A percentile compares a stretch with the other conserved stretches of the same genome.
Conservation (phyloP, 1,140 invertebrate genomes). For the Cepaea nemoralis region DNA sequence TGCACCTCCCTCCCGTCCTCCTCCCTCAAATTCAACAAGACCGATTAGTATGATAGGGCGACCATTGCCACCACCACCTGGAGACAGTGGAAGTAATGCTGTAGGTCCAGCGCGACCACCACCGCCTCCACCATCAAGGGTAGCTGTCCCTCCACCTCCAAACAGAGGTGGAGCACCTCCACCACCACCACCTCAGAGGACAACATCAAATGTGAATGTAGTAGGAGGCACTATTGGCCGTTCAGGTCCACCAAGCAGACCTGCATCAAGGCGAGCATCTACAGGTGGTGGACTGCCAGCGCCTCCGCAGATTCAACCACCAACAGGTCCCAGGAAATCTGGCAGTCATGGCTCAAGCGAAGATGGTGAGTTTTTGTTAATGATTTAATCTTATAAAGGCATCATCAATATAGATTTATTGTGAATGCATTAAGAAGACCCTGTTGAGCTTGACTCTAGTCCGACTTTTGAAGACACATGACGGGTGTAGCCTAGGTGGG, state of each 20-base stretch:
- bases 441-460: no score
- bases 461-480: no score
- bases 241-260: not conserved
- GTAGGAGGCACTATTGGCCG: not conserved
- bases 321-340: not conserved
- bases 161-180: not conserved
- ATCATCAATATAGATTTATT: no score
- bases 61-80: slow-evolving; percentile 26
- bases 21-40: slow-evolving; percentile 23
- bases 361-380: not conserved
- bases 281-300: not conserved
- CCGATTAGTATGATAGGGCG: slow-evolving; percentile 37
- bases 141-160: not conserved
- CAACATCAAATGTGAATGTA: not conserved
- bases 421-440: no score
- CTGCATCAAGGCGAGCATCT: not conserved
- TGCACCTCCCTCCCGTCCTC: slow-evolving; percentile 1
- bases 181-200: slow-evolving; percentile 12
- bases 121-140: not conserved
- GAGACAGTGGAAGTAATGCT: not conserved
- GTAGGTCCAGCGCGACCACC: not conserved
- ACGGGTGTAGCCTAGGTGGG: no score
- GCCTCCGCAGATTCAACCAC: not conserved
- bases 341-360: not conserved
- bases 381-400: no score